Conservation (phyloP, 1,140 invertebrate species). For the Cotesia chilonis region DNA sequence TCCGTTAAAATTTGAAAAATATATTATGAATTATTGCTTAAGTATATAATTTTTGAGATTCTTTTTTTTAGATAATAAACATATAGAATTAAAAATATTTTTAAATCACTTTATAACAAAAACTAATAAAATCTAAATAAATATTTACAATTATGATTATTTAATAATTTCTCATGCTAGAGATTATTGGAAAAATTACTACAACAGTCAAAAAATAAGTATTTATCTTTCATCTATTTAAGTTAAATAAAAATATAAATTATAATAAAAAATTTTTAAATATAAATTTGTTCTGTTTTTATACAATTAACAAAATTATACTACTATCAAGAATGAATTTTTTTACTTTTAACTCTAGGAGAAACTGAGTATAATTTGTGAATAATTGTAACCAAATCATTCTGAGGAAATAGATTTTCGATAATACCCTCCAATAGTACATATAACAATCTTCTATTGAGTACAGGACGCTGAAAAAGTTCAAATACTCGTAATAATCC, state of each 20-base stretch:
- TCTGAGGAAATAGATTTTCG: slow-evolving; percentile 79
- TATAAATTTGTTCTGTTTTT: not conserved
- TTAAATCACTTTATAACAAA: too few relatives aligned
- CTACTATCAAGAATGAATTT: slow-evolving; percentile 52
- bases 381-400: slow-evolving; percentile 73
- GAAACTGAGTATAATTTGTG: slow-evolving; percentile 73
- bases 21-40: too few relatives aligned
- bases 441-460: slow-evolving; percentile 87
- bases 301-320: slow-evolving; percentile 21
- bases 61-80: too few relatives aligned
- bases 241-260: not conserved
- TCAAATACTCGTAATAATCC: slow-evolving; percentile 91
- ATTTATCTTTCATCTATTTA: not conserved
- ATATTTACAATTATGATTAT: slow-evolving; percentile 31
- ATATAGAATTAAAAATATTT: too few relatives aligned
- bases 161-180: too few relatives aligned
- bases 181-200: too few relatives aligned
- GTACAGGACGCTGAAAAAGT: slow-evolving; percentile 83
- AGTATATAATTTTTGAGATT: too few relatives aligned
- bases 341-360: slow-evolving; percentile 58
- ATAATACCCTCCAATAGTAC: slow-evolving; percentile 88
- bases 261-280: not conserved
- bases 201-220: not conserved
- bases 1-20: too few relatives aligned
- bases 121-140: too few relatives aligned